phyloP scores from a whole-genome alignment of 2,113 vertebrate genomes.

The Calonectris borealis region DNA sequence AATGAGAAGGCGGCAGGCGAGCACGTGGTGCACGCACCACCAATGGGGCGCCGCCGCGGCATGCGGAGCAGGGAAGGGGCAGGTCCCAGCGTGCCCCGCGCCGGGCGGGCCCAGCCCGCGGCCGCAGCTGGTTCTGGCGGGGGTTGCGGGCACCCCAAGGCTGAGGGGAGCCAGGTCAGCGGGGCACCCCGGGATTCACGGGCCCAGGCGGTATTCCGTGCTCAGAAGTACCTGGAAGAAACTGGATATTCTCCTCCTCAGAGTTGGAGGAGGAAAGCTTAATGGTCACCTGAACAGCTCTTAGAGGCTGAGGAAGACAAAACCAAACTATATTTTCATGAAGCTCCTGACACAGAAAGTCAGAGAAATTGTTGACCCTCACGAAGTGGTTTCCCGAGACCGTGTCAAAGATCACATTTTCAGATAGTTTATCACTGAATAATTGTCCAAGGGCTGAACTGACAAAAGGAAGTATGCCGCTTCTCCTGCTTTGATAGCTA shows the following conservation, averaged over 20 bases:
- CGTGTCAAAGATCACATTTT: not conserved
- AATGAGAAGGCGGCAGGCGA: accelerated
- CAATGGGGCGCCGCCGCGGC: not conserved
- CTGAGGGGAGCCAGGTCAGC: not conserved
- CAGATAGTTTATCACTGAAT: not conserved
- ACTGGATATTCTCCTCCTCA: accelerated
- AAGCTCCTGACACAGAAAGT: not conserved
- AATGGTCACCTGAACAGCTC: accelerated
- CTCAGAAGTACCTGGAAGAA: accelerated
- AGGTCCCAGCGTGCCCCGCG: not conserved
- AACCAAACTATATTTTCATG: accelerated
- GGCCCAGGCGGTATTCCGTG: accelerated
- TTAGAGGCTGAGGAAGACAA: accelerated
- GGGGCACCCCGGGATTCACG: accelerated
- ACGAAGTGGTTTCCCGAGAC: accelerated
- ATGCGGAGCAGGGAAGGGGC: accelerated
- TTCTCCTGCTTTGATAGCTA: not conserved
- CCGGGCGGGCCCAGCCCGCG: not conserved
- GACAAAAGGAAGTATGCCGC: accelerated
- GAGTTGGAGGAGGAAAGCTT: no score
- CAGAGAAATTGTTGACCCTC: no score
- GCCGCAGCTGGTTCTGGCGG: no score
- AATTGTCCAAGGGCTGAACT: not conserved
- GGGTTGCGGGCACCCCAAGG: accelerated
- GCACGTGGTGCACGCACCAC: accelerated